A percentile compares a stretch with the other conserved stretches of the same genome.
These are phyloP conservation scores for Buathra laborator DNA, from an alignment of 2,888 invertebrate genomes.

Conservation along the genomic window DNA sequence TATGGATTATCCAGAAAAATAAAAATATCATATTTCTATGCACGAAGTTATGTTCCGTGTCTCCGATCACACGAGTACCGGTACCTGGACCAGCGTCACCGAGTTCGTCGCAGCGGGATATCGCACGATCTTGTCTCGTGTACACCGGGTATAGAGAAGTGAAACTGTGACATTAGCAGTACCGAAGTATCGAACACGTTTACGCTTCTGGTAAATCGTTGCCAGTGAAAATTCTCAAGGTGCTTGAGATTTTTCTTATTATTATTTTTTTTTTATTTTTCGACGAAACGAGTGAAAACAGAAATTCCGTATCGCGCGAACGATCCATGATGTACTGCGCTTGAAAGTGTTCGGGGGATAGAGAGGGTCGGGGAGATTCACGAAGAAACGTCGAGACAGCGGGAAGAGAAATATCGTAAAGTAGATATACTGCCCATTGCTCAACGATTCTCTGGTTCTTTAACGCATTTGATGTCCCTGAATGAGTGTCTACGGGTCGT, in stretches of 20 bases:
- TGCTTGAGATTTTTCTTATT: neutral
- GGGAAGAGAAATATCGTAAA: constrained; percentile 61
- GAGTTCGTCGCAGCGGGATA: constrained; percentile 60
- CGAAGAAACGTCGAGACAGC: constrained; percentile 52
- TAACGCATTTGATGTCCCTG: constrained; percentile 35
- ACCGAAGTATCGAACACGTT: constrained; percentile 34
- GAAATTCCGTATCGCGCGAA: constrained; percentile 1
- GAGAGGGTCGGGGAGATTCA: neutral
- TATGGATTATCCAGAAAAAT: constrained; percentile 7
- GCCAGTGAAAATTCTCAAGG: constrained; percentile 10
- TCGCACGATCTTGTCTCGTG: constrained; percentile 54
- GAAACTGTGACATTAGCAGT: constrained; percentile 32
- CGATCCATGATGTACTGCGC: constrained; percentile 1
- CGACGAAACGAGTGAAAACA: neutral
- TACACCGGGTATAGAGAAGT: constrained; percentile 32
- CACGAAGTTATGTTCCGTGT: constrained; percentile 53
- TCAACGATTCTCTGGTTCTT: constrained; percentile 36
- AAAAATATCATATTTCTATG: constrained; percentile 62
- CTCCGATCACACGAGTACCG: constrained; percentile 31
- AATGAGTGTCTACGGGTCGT: constrained; percentile 47
- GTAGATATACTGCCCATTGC: constrained; percentile 54
- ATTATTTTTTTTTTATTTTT: constrained; percentile 43
- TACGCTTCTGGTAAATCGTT: constrained; percentile 4
- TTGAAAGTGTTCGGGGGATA: neutral
- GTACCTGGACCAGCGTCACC: constrained; percentile 42